phyloP scores from a whole-genome alignment of 2,888 invertebrate genomes.

The Lutraria lutraria region DNA sequence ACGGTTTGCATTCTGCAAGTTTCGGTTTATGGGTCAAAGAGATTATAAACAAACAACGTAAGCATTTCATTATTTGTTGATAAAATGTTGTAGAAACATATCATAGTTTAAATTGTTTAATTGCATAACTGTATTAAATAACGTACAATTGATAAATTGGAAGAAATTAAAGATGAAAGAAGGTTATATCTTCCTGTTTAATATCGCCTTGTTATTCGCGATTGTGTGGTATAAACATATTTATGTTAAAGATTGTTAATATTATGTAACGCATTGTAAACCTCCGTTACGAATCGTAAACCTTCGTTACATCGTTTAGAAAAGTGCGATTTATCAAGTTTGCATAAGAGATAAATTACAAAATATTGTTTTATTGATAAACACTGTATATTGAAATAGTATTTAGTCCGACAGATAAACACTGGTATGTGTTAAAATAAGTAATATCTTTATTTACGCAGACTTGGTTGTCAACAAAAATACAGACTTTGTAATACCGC shows the following conservation, averaged over 20 bases:
- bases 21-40: neutral
- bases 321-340: constrained; percentile 36
- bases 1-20: too few species aligned
- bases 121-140: constrained; percentile 17
- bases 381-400: neutral
- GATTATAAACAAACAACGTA: neutral
- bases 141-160: constrained; percentile 12
- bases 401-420: neutral
- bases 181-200: neutral
- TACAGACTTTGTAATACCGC: neutral
- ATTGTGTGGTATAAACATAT: constrained; percentile 23
- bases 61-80: neutral
- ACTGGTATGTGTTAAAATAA: neutral
- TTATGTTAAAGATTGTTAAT: constrained; percentile 24
- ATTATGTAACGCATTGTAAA: constrained; percentile 13
- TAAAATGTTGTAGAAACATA: neutral
- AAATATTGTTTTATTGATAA: constrained; percentile 23
- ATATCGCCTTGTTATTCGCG: constrained; percentile 9
- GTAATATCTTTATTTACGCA: neutral
- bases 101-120: neutral
- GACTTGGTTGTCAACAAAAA: neutral
- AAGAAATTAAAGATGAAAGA: constrained; percentile 33
- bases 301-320: constrained; percentile 25
- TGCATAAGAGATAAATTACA: constrained; percentile 12
- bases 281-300: neutral